phyloP scores from a whole-genome alignment of 1,140 invertebrate genomes.

The Bradynema listronoti region DNA sequence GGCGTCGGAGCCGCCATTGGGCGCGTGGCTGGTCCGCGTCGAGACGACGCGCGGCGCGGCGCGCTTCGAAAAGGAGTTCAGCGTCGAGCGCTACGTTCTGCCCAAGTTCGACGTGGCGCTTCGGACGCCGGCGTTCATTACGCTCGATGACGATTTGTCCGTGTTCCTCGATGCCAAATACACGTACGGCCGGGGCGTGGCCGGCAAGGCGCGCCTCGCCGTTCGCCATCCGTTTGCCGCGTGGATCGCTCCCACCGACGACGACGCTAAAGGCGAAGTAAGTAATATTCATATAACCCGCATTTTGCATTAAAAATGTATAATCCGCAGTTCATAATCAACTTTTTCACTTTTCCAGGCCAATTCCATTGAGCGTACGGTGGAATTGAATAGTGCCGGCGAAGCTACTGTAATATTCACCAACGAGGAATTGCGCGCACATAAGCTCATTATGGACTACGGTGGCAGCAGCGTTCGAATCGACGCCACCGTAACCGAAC shows the following conservation, averaged over 20 bases:
- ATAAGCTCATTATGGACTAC: constrained; percentile 58
- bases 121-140: constrained; percentile 64
- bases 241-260: not conserved
- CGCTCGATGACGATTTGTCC: constrained; percentile 62
- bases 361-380: constrained; percentile 52
- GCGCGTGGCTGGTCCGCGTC: constrained; percentile 49
- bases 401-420: constrained; percentile 52
- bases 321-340: not conserved
- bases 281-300: not conserved
- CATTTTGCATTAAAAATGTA: constrained; percentile 10
- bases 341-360: not conserved
- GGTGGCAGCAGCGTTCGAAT: constrained; percentile 61
- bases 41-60: constrained; percentile 46
- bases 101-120: constrained; percentile 68
- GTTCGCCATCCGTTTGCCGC: not conserved
- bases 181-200: constrained; percentile 69
- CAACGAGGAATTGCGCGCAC: constrained; percentile 49
- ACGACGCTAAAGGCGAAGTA: not conserved
- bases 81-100: constrained; percentile 61
- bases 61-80: constrained; percentile 59
- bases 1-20: constrained; percentile 53
- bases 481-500: constrained; percentile 65
- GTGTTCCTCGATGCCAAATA: constrained; percentile 67
- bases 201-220: constrained; percentile 60
- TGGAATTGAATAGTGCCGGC: constrained; percentile 51